These are phyloP conservation scores for Trissoscelio sp. DNA, from an alignment of 2,888 invertebrate species.

Conservation along the genomic window DNA sequence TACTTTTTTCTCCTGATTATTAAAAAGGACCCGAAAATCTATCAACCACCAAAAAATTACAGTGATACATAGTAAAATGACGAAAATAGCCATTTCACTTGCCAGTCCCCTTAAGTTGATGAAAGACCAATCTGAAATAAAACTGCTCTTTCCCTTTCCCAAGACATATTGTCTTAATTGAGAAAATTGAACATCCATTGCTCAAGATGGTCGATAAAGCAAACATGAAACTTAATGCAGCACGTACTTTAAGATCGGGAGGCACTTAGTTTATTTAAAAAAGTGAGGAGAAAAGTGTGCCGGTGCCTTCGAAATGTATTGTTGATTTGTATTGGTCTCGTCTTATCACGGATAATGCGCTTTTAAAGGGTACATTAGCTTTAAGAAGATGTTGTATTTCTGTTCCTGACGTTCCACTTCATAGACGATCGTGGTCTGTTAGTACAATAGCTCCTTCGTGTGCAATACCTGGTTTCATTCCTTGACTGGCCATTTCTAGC, in stretches of 20 bases:
- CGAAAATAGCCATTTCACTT: no score
- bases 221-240: conserved; percentile 31
- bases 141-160: no score
- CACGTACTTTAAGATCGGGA: conserved; percentile 41
- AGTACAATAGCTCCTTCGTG: conserved; percentile 50
- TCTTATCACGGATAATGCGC: no score
- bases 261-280: conserved; percentile 15
- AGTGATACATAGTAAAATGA: no score
- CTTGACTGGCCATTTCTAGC: conserved; percentile 38
- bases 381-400: conserved; percentile 60
- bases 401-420: conserved; percentile 67
- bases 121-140: no score
- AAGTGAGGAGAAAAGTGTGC: conserved; percentile 5
- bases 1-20: no score
- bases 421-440: conserved; percentile 61
- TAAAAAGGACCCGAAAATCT: no score
- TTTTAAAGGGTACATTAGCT: conserved; percentile 32
- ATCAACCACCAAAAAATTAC: no score
- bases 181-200: neutral
- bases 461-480: conserved; percentile 44
- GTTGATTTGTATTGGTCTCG: conserved; percentile 34
- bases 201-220: conserved; percentile 1
- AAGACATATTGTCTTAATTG: neutral
- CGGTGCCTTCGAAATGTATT: conserved; percentile 27
- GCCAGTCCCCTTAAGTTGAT: no score